Conservation (phyloP, 2,888 invertebrate species). For the Andrena flavipes region DNA sequence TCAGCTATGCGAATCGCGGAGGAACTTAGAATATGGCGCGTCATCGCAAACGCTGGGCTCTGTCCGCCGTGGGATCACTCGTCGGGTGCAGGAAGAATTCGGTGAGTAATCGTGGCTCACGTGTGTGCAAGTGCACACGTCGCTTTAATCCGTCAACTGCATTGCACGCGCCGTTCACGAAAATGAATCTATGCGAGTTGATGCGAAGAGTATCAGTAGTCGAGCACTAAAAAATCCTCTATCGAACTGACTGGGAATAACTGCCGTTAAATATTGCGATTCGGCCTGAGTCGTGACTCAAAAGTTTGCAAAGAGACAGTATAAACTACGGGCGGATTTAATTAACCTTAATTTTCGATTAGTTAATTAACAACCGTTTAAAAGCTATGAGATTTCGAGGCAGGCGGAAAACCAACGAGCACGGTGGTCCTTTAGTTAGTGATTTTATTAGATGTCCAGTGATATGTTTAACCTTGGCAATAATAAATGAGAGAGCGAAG, state of each 20-base stretch:
- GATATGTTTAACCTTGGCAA: not conserved
- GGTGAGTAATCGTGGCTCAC: conserved; percentile 59
- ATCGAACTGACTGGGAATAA: not conserved
- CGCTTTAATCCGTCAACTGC: not conserved
- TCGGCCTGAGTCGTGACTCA: not conserved
- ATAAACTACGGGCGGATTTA: not conserved
- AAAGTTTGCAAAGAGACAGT: not conserved
- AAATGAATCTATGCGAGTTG: not conserved
- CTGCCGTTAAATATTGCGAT: not conserved
- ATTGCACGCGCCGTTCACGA: not conserved
- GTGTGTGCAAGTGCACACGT: not conserved
- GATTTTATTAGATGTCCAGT: not conserved
- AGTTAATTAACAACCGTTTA: not conserved
- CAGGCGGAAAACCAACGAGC: conserved; percentile 57
- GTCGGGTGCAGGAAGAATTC: conserved; percentile 70
- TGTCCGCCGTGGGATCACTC: conserved; percentile 57
- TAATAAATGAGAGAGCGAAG: not conserved
- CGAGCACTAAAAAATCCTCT: not conserved
- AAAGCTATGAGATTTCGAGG: conserved; percentile 66
- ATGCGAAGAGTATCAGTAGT: not conserved
- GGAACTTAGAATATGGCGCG: conserved; percentile 56
- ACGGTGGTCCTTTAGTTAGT: conserved; percentile 59
- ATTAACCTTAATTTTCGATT: conserved; percentile 8
- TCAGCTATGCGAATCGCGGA: not conserved
- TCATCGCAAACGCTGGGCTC: conserved; percentile 62